phyloP scores from a whole-genome alignment of 2,797 vertebrate genomes.

The Discoglossus pictus region DNA sequence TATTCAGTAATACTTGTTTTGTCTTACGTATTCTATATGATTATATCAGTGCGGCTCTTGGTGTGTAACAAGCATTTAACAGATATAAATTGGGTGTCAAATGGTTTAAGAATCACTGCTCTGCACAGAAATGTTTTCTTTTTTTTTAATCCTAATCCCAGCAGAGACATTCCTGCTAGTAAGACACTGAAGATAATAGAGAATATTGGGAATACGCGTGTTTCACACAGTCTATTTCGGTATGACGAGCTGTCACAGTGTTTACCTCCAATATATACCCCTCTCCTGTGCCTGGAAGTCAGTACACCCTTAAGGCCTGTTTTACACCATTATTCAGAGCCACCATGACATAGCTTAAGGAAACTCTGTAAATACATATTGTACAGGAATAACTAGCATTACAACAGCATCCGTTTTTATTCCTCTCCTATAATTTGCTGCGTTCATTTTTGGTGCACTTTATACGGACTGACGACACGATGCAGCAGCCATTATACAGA shows the following conservation, averaged over 20 bases:
- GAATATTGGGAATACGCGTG: slow-evolving; percentile 35
- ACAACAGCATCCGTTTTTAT: background rate
- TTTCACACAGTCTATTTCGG: slow-evolving; percentile 27
- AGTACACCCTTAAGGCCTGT: slow-evolving; percentile 28
- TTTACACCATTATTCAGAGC: slow-evolving; percentile 35
- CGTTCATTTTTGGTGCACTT: too few relatives aligned
- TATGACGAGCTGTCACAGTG: slow-evolving; percentile 39
- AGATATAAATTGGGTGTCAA: too few relatives aligned
- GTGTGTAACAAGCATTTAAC: too few relatives aligned
- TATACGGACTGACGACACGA: too few relatives aligned
- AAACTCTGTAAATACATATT: slow-evolving; percentile 26
- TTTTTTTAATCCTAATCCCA: slow-evolving; percentile 26
- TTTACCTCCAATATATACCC: slow-evolving; percentile 14
- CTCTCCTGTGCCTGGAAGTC: slow-evolving; percentile 15
- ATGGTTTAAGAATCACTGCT: too few relatives aligned
- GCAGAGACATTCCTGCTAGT: slow-evolving; percentile 11
- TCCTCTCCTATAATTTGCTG: too few relatives aligned
- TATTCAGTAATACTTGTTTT: too few relatives aligned
- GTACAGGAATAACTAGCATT: slow-evolving; percentile 30
- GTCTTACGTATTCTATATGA: too few relatives aligned
- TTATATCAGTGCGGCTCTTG: too few relatives aligned
- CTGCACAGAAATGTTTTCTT: slow-evolving; percentile 12
- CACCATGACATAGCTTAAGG: slow-evolving; percentile 31
- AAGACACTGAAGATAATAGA: slow-evolving; percentile 30
- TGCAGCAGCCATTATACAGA: too few relatives aligned